A percentile compares a stretch with the other conserved stretches of the same genome.
Conservation (phyloP, 2,888 invertebrate species). For the Drosophila flavopinicola region DNA sequence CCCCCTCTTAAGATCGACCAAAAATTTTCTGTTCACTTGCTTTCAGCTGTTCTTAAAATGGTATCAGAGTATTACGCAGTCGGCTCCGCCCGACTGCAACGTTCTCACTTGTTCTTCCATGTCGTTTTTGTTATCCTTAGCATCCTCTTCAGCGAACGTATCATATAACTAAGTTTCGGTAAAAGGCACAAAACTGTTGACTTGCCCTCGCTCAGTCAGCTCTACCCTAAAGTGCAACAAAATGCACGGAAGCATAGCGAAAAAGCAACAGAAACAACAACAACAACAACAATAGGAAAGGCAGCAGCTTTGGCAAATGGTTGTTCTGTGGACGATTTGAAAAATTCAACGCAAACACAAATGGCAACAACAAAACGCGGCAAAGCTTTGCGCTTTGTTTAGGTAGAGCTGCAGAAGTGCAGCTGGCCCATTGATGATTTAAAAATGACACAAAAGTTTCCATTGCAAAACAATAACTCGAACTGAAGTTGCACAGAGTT, state of each 20-base stretch:
- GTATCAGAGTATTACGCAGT: no score
- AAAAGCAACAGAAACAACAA: conserved; percentile 28
- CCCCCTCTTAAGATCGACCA: no score
- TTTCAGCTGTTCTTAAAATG: no score
- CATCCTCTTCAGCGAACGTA: no score
- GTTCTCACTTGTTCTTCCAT: no score
- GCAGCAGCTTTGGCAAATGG: conserved; percentile 70
- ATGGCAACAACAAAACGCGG: conserved; percentile 27
- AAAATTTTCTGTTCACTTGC: no score
- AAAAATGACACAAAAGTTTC: conserved; percentile 65
- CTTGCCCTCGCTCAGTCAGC: conserved; percentile 42
- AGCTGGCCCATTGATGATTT: conserved; percentile 44
- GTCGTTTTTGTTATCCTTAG: no score
- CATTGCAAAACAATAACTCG: conserved; percentile 43
- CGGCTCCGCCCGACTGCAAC: no score
- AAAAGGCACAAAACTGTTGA: conserved; percentile 1
- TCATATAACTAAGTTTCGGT: no score
- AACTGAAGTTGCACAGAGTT: conserved; percentile 24
- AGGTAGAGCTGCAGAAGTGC: conserved; percentile 7
- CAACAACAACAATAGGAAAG: conserved; percentile 22
- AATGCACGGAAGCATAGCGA: conserved; percentile 62
- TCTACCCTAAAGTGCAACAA: conserved; percentile 61
- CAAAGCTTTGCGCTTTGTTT: conserved; percentile 44
- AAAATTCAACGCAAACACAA: conserved; percentile 70
- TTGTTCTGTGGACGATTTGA: conserved; percentile 61